Evolutionary conservation across 2,888 invertebrate genomes (phyloP).

Genomic region (Phyllotreta cruciferae): DNA sequence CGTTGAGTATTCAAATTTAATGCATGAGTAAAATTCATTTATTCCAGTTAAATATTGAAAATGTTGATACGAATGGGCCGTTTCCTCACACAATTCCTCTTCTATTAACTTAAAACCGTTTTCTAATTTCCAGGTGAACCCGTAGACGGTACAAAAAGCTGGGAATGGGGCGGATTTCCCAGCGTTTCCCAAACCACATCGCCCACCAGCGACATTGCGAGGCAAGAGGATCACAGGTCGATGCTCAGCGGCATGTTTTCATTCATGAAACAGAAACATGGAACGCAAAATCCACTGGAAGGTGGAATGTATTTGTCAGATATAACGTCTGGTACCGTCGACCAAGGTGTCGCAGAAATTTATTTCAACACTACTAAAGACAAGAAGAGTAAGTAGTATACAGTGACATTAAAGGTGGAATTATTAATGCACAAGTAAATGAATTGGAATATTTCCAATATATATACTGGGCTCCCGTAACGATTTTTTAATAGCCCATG

Average conservation of each 20-base stretch:
- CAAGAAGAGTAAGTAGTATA: constrained; percentile 45
- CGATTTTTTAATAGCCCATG: too few relatives aligned
- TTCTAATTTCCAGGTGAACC: constrained; percentile 49
- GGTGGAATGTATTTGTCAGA: constrained; percentile 90
- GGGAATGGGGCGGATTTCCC: constrained; percentile 92
- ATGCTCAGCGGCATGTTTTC: constrained; percentile 92
- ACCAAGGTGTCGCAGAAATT: constrained; percentile 89
- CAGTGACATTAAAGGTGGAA: too few relatives aligned
- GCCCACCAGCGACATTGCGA: constrained; percentile 47
- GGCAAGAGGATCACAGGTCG: constrained; percentile 62
- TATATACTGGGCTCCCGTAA: too few relatives aligned
- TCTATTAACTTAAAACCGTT: too few relatives aligned
- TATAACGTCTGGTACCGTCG: constrained; percentile 85
- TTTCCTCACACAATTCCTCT: too few relatives aligned
- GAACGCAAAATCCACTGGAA: constrained; percentile 61
- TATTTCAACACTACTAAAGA: constrained; percentile 71
- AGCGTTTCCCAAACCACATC: constrained; percentile 53
- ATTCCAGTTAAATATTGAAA: too few relatives aligned
- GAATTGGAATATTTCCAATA: too few relatives aligned
- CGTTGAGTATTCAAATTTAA: neutral
- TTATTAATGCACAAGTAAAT: too few relatives aligned
- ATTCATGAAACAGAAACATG: constrained; percentile 80
- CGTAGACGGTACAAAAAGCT: constrained; percentile 67
- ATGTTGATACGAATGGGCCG: too few relatives aligned
- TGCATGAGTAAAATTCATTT: too few relatives aligned